Conservation (phyloP, 2,113 vertebrate genomes). For the Thunnus maccoyii region DNA sequence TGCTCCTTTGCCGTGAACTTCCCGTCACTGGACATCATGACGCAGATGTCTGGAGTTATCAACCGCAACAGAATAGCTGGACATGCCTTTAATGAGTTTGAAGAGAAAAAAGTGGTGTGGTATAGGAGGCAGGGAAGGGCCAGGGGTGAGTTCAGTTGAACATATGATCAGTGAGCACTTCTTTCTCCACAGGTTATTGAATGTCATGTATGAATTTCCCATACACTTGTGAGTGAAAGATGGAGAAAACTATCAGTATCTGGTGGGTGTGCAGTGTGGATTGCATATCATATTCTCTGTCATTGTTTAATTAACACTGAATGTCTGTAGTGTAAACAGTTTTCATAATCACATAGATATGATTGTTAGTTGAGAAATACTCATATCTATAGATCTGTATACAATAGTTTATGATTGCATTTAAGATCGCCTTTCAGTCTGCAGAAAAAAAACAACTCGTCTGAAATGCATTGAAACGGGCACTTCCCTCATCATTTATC, state of each 20-base stretch:
- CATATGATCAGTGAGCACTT: conserved; percentile 12
- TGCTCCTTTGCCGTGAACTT: conserved; percentile 20
- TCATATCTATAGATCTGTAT: conserved; percentile 55
- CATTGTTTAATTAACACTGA: conserved; percentile 41
- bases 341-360: conserved; percentile 57
- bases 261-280: conserved; percentile 21
- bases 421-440: conserved; percentile 8
- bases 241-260: conserved; percentile 35
- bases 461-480: background rate
- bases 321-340: conserved; percentile 47
- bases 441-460: conserved; percentile 1
- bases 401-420: conserved; percentile 31
- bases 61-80: background rate
- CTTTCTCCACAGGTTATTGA: conserved; percentile 52
- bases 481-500: conserved; percentile 6
- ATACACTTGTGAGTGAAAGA: conserved; percentile 1
- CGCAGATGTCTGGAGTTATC: conserved; percentile 19
- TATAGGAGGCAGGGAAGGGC: background rate
- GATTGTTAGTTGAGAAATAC: conserved; percentile 73
- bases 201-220: conserved; percentile 53
- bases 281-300: conserved; percentile 32
- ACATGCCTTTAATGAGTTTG: conserved; percentile 8
- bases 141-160: conserved; percentile 5
- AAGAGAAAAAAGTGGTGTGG: background rate
- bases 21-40: conserved; percentile 1